Base-by-base conservation (phyloP, 2,113 vertebrate genomes). In the Neomonachus schauinslandi region DNA sequence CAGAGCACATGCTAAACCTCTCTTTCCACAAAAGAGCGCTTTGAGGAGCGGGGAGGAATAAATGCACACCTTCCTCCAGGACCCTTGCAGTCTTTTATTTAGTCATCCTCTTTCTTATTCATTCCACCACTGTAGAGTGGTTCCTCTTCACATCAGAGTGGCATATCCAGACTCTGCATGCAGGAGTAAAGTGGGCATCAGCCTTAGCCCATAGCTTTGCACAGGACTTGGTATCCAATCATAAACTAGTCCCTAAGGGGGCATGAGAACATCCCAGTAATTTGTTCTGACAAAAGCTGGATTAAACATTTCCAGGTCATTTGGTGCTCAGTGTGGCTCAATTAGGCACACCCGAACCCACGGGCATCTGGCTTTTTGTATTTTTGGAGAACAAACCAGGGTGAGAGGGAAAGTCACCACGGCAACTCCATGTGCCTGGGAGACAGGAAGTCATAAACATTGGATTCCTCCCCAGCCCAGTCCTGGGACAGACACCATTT, bases 281-380 rank as follows among this genome's bases (percentile, higher is more conserved):
- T 95, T 94, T 93, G 90, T 91, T 97, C 91, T 95, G 97, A 97
- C 91, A 96, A 94, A 97, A 94, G 95, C 97, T 94, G 39, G 36
- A 93, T 77, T 77, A 83, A 91, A 91, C 76, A 94, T 97, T 98
- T 97, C 93, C 93, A 97, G 97, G 95, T 97, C 95, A 97, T 74
- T 97, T 82, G 94, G 76, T 65, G 12, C 82, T 97, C 84, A 49
- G 24, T 42, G 49, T 65, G 77, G 93, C 69, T 95, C 89, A 95
- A 36, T 94, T 91, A 93, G 89, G 93, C 76, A 96, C 65, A 95
- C 53, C 49, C 31, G 4, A 77, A 77, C 84, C 93, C 81, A 21
- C 89, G 91, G 93, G 89, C 97, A 91, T 92, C 94, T 96, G 95
- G 92, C 71, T 69, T 22, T 42, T 36, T 57, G 53, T 96, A 79